These are phyloP conservation scores for Hypotaenidia philippensis DNA, from an alignment of 2,797 vertebrate species.

Conservation along the genomic window DNA sequence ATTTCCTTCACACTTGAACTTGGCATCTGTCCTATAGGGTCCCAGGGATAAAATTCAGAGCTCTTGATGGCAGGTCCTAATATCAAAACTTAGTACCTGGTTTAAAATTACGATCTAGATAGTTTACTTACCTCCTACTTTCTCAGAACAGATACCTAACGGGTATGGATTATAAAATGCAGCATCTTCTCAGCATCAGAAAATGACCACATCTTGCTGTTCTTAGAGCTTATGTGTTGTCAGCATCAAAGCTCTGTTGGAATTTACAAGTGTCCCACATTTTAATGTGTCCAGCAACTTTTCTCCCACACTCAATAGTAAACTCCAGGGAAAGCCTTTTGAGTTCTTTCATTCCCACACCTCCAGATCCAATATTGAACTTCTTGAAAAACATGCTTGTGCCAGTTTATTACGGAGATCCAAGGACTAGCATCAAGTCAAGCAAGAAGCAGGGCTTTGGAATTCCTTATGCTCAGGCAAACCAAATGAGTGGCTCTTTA, in stretches of 20 bases:
- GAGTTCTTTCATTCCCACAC: not conserved
- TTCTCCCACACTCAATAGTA: not conserved
- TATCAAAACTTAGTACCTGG: not conserved
- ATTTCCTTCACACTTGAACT: not conserved
- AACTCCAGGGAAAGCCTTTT: not conserved
- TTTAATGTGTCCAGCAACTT: not conserved
- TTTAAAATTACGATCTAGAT: not conserved
- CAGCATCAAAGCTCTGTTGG: not conserved
- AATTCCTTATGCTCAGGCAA: not conserved
- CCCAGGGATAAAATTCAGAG: not conserved
- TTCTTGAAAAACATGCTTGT: not conserved
- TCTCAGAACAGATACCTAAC: not conserved
- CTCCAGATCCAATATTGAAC: not conserved
- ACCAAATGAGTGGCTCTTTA: not conserved
- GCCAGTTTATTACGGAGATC: not conserved
- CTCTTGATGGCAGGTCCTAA: not conserved
- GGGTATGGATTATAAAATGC: not conserved
- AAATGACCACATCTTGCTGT: not conserved
- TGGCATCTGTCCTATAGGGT: not conserved
- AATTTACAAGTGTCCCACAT: not conserved
- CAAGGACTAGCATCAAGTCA: not conserved
- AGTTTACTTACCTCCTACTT: not conserved
- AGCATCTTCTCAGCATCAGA: not conserved
- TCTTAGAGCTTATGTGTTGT: accelerated
- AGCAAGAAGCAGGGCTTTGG: not conserved